Conservation (phyloP, 2,888 invertebrate genomes). For the Epistrophella euchroma region DNA sequence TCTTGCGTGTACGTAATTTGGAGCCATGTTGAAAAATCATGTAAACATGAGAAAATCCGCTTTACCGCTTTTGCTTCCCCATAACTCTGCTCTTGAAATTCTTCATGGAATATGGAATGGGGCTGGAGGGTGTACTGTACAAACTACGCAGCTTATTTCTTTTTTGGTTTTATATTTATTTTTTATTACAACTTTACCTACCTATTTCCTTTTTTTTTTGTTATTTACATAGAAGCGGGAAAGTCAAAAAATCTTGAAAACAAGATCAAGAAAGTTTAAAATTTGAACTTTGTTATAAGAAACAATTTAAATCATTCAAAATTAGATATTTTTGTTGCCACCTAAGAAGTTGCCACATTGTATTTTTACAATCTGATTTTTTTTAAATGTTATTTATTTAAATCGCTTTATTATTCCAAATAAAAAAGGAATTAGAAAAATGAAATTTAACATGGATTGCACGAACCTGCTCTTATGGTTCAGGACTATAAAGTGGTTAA, state of each 20-base stretch:
- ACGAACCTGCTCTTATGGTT: too few species aligned
- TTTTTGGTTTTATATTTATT: constrained; percentile 5
- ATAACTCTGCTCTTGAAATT: constrained; percentile 44
- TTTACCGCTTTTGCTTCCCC: constrained; percentile 57
- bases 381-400: background rate
- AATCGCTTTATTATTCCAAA: background rate
- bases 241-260: constrained; percentile 40
- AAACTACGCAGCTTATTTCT: constrained; percentile 14
- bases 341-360: background rate
- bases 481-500: too few species aligned
- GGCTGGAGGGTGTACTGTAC: background rate
- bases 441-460: background rate
- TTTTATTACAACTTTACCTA: constrained; percentile 8
- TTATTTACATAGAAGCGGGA: constrained; percentile 9
- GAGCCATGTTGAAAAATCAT: constrained; percentile 74
- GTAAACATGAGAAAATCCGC: constrained; percentile 74
- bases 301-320: constrained; percentile 18
- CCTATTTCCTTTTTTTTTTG: background rate
- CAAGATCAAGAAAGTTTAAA: constrained; percentile 25
- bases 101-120: background rate
- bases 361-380: background rate
- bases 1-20: constrained; percentile 68
- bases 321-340: background rate
- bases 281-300: constrained; percentile 17
- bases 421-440: background rate